A percentile compares a stretch with the other conserved stretches of the same genome.
These are phyloP conservation scores for Takifugu flavidus DNA, from an alignment of 2,113 vertebrate genomes.

Conservation along the genomic window DNA sequence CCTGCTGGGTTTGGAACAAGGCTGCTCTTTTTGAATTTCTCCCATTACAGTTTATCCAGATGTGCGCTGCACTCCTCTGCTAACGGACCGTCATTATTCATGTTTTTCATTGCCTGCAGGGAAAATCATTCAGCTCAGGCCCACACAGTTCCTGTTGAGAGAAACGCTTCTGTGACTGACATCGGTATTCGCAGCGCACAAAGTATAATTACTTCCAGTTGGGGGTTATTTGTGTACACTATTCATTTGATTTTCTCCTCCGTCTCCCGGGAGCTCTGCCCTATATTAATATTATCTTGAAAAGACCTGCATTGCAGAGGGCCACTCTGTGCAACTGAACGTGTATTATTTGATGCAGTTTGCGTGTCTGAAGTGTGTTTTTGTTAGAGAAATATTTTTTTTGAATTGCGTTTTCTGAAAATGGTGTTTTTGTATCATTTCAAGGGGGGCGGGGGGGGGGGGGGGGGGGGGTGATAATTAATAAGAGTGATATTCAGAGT, in stretches of 20 bases:
- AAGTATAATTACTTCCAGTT: conserved; percentile 54
- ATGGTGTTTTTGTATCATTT: not conserved
- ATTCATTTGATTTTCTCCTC: conserved; percentile 10
- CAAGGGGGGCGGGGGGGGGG: not conserved
- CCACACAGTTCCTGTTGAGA: conserved; percentile 31
- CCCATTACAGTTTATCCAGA: conserved; percentile 47
- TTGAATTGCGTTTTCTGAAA: not conserved
- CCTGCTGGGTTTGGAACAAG: conserved; percentile 40
- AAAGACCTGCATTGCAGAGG: not conserved
- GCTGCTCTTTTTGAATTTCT: conserved; percentile 47
- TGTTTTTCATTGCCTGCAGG: conserved; percentile 42
- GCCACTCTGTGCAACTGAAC: not conserved
- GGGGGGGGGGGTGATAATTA: not conserved
- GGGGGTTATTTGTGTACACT: conserved; percentile 33
- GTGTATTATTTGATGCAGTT: not conserved
- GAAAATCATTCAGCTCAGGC: conserved; percentile 32
- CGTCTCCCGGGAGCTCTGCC: conserved; percentile 18
- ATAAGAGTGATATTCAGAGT: conserved; percentile 4
- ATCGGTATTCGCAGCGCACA: conserved; percentile 26
- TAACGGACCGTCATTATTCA: conserved; percentile 38
- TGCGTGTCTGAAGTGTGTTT: not conserved
- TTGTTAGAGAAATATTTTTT: not conserved
- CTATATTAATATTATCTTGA: conserved; percentile 8
- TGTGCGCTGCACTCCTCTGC: conserved; percentile 50
- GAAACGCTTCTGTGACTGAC: conserved; percentile 34